Evolutionary conservation across 2,888 invertebrate genomes (phyloP), one percentile per base, ranked within the genome.

Genomic region (Drosophila quinaria): DNA sequence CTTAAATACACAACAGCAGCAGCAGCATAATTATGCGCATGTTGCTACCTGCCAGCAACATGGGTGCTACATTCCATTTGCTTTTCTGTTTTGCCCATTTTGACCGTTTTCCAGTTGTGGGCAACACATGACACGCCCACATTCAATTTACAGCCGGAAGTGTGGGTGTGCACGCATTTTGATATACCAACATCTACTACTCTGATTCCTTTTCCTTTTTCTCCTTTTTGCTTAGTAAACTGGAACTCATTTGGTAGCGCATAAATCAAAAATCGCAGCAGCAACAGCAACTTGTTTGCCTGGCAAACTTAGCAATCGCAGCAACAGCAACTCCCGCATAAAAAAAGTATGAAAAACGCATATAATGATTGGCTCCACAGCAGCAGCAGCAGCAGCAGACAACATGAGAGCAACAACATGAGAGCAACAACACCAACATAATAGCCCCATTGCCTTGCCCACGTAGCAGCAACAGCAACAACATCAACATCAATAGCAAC

Each of bases 131-230:
- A 51, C 86, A 89, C 88, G 79, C 89, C 89, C 87, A 74, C 88
- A 85, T 83, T 78, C 86, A 90, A 85, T 81, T 81, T 80, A 79
- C 81, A 87, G 89, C 91, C 91, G 91, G 91, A 91, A 91, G 91
- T 91, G 91, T 91, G 91, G 91, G 91, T 91, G 90, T 90, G 88
- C 81, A 81, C 88, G 64, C 76, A 73, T 74, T 80, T 71, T 89
- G 85, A 85, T 81, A 80, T 85, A 67, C 66, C 62, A 63, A 68
- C 54, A 62, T 59, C 46, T 61, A 41, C 56, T 22, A 55, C 54
- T 52, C 62, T 54, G 51, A 67, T 44, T 69, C 64, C 64, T 42
- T 54, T 41, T 60, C 59, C 44, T 15, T 63, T 59, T 70, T 68
- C 76, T 56, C 56, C 35, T 46, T 62, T 52, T 56, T 47, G 42